Evolutionary conservation across 2,113 vertebrate species (phyloP).

Genomic region (Scophthalmus maximus): DNA sequence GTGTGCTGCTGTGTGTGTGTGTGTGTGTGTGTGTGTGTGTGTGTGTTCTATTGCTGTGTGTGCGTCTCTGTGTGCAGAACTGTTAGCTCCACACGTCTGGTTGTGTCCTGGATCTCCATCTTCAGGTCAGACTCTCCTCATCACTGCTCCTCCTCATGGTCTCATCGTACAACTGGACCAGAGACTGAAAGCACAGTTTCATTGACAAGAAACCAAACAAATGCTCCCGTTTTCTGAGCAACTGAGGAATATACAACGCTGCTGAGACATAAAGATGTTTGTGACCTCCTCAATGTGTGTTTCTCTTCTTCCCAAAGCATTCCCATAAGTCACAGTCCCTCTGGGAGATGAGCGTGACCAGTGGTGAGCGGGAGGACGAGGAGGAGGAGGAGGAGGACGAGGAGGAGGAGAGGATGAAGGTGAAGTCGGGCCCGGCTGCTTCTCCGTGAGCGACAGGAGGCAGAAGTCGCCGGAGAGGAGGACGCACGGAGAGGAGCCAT

Average conservation of each 20-base stretch:
- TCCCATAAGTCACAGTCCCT: conserved; percentile 80
- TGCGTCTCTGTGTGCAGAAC: conserved; percentile 79
- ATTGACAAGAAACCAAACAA: background rate
- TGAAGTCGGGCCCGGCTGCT: conserved; percentile 30
- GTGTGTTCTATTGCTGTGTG: conserved; percentile 5
- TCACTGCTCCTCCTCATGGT: background rate
- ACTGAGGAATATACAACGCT: too few species aligned
- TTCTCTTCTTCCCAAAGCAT: conserved; percentile 68
- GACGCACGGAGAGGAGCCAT: conserved; percentile 52
- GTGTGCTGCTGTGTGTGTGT: background rate
- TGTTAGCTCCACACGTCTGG: conserved; percentile 83
- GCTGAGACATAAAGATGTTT: too few species aligned
- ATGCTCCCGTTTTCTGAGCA: too few species aligned
- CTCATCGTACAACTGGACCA: background rate
- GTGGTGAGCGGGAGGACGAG: conserved; percentile 54
- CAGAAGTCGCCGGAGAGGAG: conserved; percentile 30
- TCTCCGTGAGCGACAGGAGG: conserved; percentile 42
- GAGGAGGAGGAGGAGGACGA: conserved; percentile 24
- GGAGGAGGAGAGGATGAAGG: conserved; percentile 4
- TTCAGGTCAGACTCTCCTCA: conserved; percentile 81
- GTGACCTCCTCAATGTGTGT: too few species aligned
- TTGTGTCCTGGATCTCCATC: conserved; percentile 75
- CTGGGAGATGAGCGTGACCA: conserved; percentile 66
- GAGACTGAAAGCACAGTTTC: background rate
- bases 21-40: conserved; percentile 7